Evolutionary conservation across 2,888 invertebrate species (phyloP), one percentile per base, ranked within the genome.

Genomic region (Osmoderma eremita): DNA sequence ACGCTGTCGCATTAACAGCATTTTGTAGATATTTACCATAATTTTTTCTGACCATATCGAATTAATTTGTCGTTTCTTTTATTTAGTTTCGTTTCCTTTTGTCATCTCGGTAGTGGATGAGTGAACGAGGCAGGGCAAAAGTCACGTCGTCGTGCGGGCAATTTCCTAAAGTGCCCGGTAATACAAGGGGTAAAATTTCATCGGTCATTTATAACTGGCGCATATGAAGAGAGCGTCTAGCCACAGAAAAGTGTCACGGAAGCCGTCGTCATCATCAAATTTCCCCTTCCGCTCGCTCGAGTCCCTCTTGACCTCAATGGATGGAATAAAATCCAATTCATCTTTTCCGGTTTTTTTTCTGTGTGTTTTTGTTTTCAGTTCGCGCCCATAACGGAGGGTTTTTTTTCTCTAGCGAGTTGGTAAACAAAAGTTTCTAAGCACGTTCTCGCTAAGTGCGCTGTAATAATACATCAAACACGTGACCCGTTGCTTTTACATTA

Each of bases 91-190:
- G 30, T 30, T 30, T 30, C 30, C 30, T 30, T 30, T 30, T 30
- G 30, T 30, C 30, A 30, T 4, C 12, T 38, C 13, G 18, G 17
- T 18, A 18, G 4, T 12, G 12, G 38, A 53, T 17, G 20, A 53
- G 18, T n/a, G n/a, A 53, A 38, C 3, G 18, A 53, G 38, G n/a
- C 36, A 53, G 38, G 18, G 53, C 20, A 38, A 30, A 39, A 18
- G n/a, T 53, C 53, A 53, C 53, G 53, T 53, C 38, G 17, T 36
- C 36, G 1, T 30, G 24, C 36, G 38, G 36, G 10, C 51, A 53
- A 53, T 53, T 53, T 53, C 53, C 38, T 38, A 53, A 53, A 53
- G 53, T 53, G 53, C 38, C 30, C 38, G 38, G 38, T 30, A 18
- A 53, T 53, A 53, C 38, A 17, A 15, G 38, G 6, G 30, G 38